Base-by-base conservation (phyloP, 1,140 invertebrate genomes). In the Caenorhabditis inopinata region DNA sequence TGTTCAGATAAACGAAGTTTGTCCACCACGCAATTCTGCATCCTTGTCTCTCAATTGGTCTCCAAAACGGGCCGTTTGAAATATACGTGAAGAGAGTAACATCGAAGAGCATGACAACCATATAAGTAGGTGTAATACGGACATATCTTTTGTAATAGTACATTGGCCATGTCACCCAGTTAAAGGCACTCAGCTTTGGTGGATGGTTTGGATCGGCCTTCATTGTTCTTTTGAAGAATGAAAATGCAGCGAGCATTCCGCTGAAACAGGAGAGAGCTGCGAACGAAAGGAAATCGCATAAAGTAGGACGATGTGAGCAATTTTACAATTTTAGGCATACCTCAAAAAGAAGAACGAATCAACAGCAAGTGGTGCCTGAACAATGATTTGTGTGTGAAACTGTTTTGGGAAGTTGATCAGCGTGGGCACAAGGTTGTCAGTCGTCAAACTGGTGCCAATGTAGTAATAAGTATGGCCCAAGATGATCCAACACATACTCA, bases 351-450 rank as follows among this genome's bases (percentile, higher is more conserved):
- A 88, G 78, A 88, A 88, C 0, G 87, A 87, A 47, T 88, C 87
- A 1, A 88, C 87, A 35, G 87, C 87, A 14, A 88, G 68, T 18
- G 87, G 85, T 6, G 87, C 87, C 38, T 87, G 85, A 29, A 88
- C 87, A 46, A 88, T 88, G 6, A 88, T 77, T 76, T 88, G 87
- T 82, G 88, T 88, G 79, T 87, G 85, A 48, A 88, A 88, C 23
- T 81, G 78, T 76, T 85, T 81, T 4, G 87, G 87, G 73, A 88
- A 88, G 29, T 85, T 83, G 46, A 81, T 84, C 23, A 88, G 58
- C 21, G 87, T 88, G 48, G 85, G 87, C 23, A 87, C 75, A 9
- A 87, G 76, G 78, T 87, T 87, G 53, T 87, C 85, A 14, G 83
- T 86, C 25, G 85, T 87, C 35, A 88, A 77, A 78, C 74, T 78